phyloP scores from a whole-genome alignment of 2,888 invertebrate species.

The Dryococelus australis region DNA sequence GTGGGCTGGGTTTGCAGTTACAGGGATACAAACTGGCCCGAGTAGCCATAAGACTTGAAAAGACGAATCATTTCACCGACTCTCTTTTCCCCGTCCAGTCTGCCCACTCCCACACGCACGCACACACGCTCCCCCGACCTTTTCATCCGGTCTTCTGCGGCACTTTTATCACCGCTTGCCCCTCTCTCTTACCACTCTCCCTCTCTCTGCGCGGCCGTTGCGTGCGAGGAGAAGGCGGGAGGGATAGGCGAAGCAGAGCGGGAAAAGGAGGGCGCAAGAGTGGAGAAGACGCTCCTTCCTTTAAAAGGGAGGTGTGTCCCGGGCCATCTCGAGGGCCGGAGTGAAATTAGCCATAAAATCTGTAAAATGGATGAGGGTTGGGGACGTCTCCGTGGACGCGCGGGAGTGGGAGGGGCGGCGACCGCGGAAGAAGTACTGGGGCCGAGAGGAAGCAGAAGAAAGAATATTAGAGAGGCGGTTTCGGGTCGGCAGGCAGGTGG shows the following conservation, averaged over 20 bases:
- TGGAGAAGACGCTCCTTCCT: slow-evolving; percentile 3
- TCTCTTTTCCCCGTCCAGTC: neutral
- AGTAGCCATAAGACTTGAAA: slow-evolving; percentile 28
- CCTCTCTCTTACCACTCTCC: neutral
- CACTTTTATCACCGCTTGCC: neutral
- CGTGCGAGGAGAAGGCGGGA: neutral
- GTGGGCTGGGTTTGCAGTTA: neutral
- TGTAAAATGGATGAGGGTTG: slow-evolving; percentile 41
- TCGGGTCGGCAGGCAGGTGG: neutral
- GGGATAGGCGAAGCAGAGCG: neutral
- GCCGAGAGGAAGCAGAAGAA: slow-evolving; percentile 11
- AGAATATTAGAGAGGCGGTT: slow-evolving; percentile 3
- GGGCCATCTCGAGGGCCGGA: slow-evolving; percentile 40
- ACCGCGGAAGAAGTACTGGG: slow-evolving; percentile 23
- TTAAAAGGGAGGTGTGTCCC: slow-evolving; percentile 46
- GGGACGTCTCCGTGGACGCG: too few relatives aligned
- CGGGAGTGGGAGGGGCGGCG: slow-evolving; percentile 27
- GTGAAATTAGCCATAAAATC: slow-evolving; percentile 49
- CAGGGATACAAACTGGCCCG: slow-evolving; percentile 37
- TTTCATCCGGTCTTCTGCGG: slow-evolving; percentile 11
- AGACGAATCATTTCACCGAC: slow-evolving; percentile 24
- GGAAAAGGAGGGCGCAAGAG: neutral
- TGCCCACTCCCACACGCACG: neutral
- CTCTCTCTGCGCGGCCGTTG: neutral
- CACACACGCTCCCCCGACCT: neutral